phyloP scores from a whole-genome alignment of 2,113 vertebrate species.

The Peucedramus taeniatus region DNA sequence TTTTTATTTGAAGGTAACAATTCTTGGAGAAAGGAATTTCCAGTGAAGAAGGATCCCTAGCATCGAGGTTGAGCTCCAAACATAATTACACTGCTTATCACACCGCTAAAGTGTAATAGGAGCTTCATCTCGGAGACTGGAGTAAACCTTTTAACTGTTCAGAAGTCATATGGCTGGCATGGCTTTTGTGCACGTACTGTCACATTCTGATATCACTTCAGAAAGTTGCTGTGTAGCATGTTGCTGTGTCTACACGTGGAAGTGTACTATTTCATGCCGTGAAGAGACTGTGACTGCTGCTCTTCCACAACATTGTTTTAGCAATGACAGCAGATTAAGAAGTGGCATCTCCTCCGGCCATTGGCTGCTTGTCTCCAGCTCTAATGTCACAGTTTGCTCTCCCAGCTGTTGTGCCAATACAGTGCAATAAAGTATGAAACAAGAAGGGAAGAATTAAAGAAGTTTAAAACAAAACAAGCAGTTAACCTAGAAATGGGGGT shows the following conservation, averaged over 20 bases:
- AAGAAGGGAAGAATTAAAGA: neutral
- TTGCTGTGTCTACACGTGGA: neutral
- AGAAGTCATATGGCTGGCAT: rapidly evolving
- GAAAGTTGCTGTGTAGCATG: too few species aligned
- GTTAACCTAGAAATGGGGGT: neutral
- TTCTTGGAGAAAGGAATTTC: neutral
- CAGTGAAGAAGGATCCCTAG: neutral
- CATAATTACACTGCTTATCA: neutral
- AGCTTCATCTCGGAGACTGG: neutral
- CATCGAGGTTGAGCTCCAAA: neutral
- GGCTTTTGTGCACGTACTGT: neutral
- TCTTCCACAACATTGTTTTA: neutral
- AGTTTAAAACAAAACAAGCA: neutral
- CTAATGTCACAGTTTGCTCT: neutral
- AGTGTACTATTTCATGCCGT: neutral
- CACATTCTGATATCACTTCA: neutral
- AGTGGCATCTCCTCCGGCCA: neutral
- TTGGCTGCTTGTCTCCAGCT: neutral
- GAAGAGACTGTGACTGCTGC: neutral
- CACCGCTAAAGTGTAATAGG: neutral
- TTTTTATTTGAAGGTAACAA: neutral
- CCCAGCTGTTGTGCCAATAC: neutral
- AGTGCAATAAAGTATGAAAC: neutral
- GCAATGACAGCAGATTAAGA: neutral
- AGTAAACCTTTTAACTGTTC: neutral